phyloP scores from a whole-genome alignment of 2,797 vertebrate genomes.

The Notolepis coatsorum region DNA sequence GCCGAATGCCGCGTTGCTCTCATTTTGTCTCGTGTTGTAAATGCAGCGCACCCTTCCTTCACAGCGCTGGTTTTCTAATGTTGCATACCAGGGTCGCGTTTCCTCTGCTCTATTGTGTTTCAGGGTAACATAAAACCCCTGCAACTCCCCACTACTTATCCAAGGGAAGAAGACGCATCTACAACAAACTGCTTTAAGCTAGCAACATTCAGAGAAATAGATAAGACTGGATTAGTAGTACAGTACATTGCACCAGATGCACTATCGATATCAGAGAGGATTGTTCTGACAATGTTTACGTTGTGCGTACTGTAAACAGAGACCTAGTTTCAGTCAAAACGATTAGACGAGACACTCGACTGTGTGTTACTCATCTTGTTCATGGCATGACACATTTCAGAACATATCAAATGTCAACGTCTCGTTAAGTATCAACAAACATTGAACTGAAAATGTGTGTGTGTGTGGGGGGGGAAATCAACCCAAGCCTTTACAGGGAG shows the following conservation, averaged over 20 bases:
- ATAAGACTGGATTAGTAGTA: too few relatives aligned
- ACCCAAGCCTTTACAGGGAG: constrained; percentile 31
- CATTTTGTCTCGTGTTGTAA: too few relatives aligned
- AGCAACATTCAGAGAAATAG: too few relatives aligned
- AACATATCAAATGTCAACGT: background rate
- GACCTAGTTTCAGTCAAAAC: background rate
- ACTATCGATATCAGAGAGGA: too few relatives aligned
- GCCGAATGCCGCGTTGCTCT: too few relatives aligned
- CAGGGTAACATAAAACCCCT: constrained; percentile 9
- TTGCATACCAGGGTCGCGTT: constrained; percentile 15
- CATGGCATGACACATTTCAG: background rate
- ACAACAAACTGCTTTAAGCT: too few relatives aligned
- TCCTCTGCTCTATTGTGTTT: constrained; percentile 16
- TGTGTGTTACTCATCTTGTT: constrained; percentile 7
- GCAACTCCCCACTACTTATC: background rate
- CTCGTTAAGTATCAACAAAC: constrained; percentile 6
- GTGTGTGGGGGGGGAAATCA: constrained; percentile 37
- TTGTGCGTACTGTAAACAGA: too few relatives aligned
- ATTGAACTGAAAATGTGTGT: constrained; percentile 4
- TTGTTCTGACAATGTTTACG: too few relatives aligned
- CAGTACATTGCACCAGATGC: too few relatives aligned
- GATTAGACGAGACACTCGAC: background rate
- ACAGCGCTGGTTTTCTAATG: too few relatives aligned
- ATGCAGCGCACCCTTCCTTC: too few relatives aligned
- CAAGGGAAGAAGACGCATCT: constrained; percentile 16